These are phyloP conservation scores for Protosalanx chinensis DNA, from an alignment of 2,797 vertebrate species.

Conservation along the genomic window DNA sequence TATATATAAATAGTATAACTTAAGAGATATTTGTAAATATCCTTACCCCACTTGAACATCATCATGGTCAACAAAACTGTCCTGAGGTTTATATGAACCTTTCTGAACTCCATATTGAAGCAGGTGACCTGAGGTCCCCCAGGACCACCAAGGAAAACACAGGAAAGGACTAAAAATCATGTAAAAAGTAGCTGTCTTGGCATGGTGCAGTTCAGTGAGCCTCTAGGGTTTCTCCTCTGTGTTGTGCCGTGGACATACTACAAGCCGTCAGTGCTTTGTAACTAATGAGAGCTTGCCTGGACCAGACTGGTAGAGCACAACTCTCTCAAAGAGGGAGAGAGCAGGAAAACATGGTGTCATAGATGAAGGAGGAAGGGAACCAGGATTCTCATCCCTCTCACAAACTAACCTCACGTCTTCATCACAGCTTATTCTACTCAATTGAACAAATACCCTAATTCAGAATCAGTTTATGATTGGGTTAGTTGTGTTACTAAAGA, in stretches of 20 bases:
- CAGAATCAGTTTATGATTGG: too few species aligned
- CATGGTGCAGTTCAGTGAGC: slow-evolving; percentile 34
- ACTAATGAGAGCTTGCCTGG: slow-evolving; percentile 44
- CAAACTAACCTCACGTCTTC: too few species aligned
- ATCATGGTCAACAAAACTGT: slow-evolving; percentile 72
- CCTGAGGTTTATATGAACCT: slow-evolving; percentile 58
- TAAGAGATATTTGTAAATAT: neutral
- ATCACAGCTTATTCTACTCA: neutral
- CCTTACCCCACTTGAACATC: slow-evolving; percentile 79
- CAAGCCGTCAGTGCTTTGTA: slow-evolving; percentile 34
- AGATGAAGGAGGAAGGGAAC: too few species aligned
- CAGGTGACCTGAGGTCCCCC: neutral
- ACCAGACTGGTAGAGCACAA: slow-evolving; percentile 49
- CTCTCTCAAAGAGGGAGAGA: slow-evolving; percentile 52
- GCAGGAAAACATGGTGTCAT: slow-evolving; percentile 57
- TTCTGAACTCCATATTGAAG: slow-evolving; percentile 64
- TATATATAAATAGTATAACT: neutral
- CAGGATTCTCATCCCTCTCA: too few species aligned
- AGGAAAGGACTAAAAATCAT: neutral
- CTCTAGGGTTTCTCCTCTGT: slow-evolving; percentile 14
- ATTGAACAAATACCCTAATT: too few species aligned
- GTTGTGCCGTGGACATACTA: slow-evolving; percentile 32
- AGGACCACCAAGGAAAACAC: neutral
- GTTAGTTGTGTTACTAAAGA: too few species aligned
- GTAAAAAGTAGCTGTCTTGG: slow-evolving; percentile 16